Evolutionary conservation across 2,888 invertebrate species (phyloP).

Genomic region (Megalurothrips usitatus): DNA sequence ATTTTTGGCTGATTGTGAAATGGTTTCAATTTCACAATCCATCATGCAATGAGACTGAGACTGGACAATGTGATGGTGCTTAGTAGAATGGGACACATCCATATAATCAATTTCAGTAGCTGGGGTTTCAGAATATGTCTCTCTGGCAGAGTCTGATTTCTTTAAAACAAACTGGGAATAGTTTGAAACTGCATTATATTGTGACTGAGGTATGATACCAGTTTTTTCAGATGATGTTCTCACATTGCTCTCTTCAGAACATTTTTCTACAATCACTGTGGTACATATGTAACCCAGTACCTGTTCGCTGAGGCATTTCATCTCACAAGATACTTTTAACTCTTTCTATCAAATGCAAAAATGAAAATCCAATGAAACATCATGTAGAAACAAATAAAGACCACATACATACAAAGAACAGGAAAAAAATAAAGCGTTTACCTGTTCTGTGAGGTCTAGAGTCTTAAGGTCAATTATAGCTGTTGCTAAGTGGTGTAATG

Average conservation of each 20-base stretch:
- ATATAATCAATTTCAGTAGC: not conserved
- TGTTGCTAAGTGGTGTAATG: not conserved
- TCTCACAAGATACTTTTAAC: not conserved
- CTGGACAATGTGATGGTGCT: too few relatives aligned
- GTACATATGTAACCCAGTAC: not conserved
- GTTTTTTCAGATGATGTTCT: not conserved
- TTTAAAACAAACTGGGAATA: not conserved
- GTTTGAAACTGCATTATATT: not conserved
- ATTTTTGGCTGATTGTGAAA: not conserved
- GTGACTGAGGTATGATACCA: not conserved
- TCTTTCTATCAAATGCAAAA: not conserved
- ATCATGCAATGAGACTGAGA: too few relatives aligned
- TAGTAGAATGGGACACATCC: not conserved
- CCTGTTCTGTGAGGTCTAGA: not conserved
- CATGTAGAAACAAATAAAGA: not conserved
- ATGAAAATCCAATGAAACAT: not conserved
- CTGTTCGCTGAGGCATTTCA: not conserved
- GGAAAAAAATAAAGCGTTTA: not conserved
- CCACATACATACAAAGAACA: not conserved
- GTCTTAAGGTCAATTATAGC: not conserved
- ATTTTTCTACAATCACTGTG: not conserved
- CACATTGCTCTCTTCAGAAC: not conserved
- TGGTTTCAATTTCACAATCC: not conserved
- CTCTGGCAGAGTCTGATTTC: not conserved
- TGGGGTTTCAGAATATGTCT: not conserved